Evolutionary conservation across 1,140 invertebrate genomes (phyloP), one percentile per base, ranked within the genome.

Genomic region (Euwallacea similis): DNA sequence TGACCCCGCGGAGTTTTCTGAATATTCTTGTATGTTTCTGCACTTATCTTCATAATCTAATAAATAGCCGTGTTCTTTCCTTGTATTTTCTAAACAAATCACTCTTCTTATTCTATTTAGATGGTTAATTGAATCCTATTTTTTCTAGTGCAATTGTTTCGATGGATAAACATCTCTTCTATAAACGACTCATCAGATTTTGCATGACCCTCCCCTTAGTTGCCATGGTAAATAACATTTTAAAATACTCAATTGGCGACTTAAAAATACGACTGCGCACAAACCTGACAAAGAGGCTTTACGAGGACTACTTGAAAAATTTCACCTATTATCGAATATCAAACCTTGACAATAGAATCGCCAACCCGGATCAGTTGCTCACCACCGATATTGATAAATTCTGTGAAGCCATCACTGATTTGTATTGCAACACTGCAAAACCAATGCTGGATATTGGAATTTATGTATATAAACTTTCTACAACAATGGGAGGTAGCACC

Each of bases 371-470:
- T 84, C 97, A 99, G 81, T 84, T 99, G 21, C 83, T 99, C 50
- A 98, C 97, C 7, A 95, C 93, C 10, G 98, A 99, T 83, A 92
- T 99, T 4, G 97, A 99, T 79, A 97, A 96, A 82, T 98, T 99
- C 83, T 98, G 96, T 81, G 93, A 96, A 75, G 93, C 94, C 72
- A 89, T 97, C 66, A 93, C 95, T 8, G 95, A 98, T 79, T 84
- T 99, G 1, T 99, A 99, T 83, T 97, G 95, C 56, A 98, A 98
- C 83, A 88, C 98, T n/a, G 94, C 94, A 74, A 99, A 99, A 85
- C 98, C 98, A 0, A 79, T 97, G 6, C 81, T 99, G 69, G 97
- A 99, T 82, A 98, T 99, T 53, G 85, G 91, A 47, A 92, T 99
- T 73, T 99, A 98, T 81, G 89, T 98, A 10, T 93, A 96, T 76